Evolutionary conservation across 2,113 vertebrate genomes (phyloP), one percentile per base, ranked within the genome.

Genomic region (Opisthocomus hoazin): DNA sequence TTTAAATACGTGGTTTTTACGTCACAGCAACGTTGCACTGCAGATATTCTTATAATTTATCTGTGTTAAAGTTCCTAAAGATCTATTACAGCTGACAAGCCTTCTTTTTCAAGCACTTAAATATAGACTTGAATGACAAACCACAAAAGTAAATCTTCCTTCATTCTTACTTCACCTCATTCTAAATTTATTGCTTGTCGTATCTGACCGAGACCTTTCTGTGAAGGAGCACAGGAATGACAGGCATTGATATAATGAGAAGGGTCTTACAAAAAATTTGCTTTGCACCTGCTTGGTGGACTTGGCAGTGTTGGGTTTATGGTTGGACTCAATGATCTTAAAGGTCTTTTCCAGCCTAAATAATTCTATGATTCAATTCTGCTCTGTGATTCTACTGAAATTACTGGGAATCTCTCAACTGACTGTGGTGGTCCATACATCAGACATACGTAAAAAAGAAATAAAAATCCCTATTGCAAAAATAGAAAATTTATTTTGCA

Each of bases 101-200:
- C 50, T 57, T 93, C 64, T 87, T 74, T 84, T 95, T 63, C 74
- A 93, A 86, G 36, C 43, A 65, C 60, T 94, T 95, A 93, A 93
- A 87, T 95, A 78, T 57, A 39, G 87, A 93, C 64, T 73, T 95
- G 89, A 90, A 88, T 91, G 92, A 96, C 93, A 96, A 97, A 91
- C 75, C 95, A 85, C 0, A 0, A 60, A 82, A 87, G 71, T 89
- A 97, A 96, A 92, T 93, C 82, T 93, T 87, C 36, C 23, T 81
- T 96, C 50, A 48, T 94, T 96, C 91, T 93, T 97, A 83, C 84
- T 79, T 96, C 82, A 24, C 24, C 51, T 95, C 83, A 69, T 92
- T 95, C 81, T 84, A 58, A 87, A 94, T 84, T 26, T 92, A 75
- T 56, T 81, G 36, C 43, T 30, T 86, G 37, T 77, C 63, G 27